Percentiles rank a stretch among this genome's conserved stretches.
Evolutionary conservation across 53 echinoderm and acorn worm genomes (phyloP).

Genomic region (Stichopus horrens): DNA sequence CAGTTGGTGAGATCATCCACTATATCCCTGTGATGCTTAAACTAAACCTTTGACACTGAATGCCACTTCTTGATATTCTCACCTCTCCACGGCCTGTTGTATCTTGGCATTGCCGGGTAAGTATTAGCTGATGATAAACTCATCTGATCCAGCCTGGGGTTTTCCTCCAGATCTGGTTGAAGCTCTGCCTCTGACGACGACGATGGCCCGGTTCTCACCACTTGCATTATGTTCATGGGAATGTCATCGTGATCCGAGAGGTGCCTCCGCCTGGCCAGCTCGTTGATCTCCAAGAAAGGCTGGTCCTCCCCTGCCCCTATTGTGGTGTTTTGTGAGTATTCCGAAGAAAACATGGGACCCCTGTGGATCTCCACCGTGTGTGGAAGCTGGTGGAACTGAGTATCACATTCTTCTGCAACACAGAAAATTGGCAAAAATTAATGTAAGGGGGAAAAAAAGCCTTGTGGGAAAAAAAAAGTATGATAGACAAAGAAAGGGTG

Average conservation of each 20-base stretch:
- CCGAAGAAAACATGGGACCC: conserved; percentile 4
- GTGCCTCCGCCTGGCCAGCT: conserved; percentile 2
- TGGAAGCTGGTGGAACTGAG: conserved; percentile 15
- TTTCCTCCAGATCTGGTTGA: not conserved
- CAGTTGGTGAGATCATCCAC: too few species aligned
- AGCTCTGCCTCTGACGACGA: conserved; percentile 2
- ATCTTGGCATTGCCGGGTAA: conserved; percentile 12
- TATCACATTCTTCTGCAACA: conserved; percentile 26
- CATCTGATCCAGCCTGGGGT: conserved; percentile 27
- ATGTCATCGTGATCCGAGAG: conserved; percentile 40
- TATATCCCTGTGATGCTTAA: not conserved
- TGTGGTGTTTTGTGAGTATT: conserved; percentile 2
- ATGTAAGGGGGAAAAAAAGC: too few species aligned
- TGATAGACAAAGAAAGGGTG: not conserved
- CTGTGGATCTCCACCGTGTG: conserved; percentile 18
- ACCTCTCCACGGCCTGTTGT: conserved; percentile 24
- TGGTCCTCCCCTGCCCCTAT: conserved; percentile 5
- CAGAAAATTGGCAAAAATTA: not conserved
- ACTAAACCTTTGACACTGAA: not conserved
- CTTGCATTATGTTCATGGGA: conserved; percentile 28
- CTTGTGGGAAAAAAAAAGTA: not conserved
- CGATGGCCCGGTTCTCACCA: not conserved
- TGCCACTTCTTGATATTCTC: not conserved
- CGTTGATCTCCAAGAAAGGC: conserved; percentile 40
- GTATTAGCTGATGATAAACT: conserved; percentile 37